A percentile compares a stretch with the other conserved stretches of the same genome.
Evolutionary conservation across 2,888 invertebrate species (phyloP).

Genomic region (Platycheirus albimanus): DNA sequence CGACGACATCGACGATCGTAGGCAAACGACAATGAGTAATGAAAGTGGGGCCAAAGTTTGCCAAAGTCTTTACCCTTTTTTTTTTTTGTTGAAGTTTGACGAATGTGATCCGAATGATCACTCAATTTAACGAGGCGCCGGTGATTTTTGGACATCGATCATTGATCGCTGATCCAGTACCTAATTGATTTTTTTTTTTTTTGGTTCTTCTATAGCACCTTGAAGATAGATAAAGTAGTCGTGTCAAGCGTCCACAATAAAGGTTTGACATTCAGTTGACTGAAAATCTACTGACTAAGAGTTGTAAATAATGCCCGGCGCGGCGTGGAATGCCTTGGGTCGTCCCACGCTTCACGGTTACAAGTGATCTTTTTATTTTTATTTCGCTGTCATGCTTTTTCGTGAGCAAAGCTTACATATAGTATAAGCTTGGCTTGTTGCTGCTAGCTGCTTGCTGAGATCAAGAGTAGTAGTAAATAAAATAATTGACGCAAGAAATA

Average conservation of each 20-base stretch:
- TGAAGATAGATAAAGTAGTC: no score
- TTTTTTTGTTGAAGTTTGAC: conserved; percentile 8
- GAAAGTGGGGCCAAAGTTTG: conserved; percentile 47
- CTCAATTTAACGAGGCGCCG: conserved; percentile 61
- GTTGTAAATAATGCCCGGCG: conserved; percentile 51
- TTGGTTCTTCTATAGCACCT: background rate
- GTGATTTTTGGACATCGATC: conserved; percentile 56
- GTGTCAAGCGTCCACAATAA: no score
- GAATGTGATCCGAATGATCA: conserved; percentile 46
- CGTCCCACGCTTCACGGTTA: conserved; percentile 68
- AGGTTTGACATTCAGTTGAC: no score
- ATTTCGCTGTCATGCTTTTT: conserved; percentile 51
- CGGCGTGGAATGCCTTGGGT: conserved; percentile 71
- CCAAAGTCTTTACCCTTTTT: background rate
- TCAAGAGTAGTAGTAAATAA: conserved; percentile 54
- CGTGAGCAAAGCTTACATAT: conserved; percentile 52
- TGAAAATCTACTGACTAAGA: no score
- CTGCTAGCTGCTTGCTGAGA: no score
- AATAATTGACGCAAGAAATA: conserved; percentile 70
- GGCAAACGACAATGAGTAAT: conserved; percentile 34
- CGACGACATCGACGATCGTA: background rate
- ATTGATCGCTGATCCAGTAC: conserved; percentile 32
- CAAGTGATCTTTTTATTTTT: conserved; percentile 36
- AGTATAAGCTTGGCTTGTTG: conserved; percentile 32
- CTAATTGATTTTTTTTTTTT: conserved; percentile 32